Percentiles rank a stretch among this genome's conserved stretches.
phyloP scores from a whole-genome alignment of 2,888 invertebrate genomes.

The Cephus spinipes region DNA sequence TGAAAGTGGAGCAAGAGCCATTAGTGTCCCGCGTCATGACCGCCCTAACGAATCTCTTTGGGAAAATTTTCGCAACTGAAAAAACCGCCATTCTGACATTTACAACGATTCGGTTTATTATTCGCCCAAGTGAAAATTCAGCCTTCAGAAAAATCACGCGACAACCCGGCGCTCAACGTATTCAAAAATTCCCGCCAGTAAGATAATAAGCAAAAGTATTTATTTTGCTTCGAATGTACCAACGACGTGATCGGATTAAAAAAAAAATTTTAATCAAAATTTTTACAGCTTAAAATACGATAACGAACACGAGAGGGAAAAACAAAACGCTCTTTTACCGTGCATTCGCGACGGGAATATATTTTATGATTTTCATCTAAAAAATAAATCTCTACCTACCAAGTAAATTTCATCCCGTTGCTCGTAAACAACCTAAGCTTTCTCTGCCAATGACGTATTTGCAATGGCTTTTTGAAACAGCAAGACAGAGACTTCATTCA shows the following conservation, averaged over 20 bases:
- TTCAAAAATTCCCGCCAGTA: too few species aligned
- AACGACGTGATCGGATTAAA: too few species aligned
- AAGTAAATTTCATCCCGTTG: background rate
- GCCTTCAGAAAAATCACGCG: too few species aligned
- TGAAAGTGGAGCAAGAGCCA: background rate
- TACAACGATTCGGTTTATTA: background rate
- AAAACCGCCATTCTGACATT: background rate
- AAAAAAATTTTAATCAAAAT: too few species aligned
- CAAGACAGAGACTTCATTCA: background rate
- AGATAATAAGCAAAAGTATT: too few species aligned
- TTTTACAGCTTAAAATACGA: too few species aligned
- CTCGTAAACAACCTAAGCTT: background rate
- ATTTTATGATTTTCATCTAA: background rate
- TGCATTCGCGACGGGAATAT: background rate
- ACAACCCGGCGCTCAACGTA: too few species aligned
- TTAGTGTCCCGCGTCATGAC: background rate
- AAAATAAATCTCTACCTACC: background rate
- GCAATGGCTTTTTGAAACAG: background rate
- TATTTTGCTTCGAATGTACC: too few species aligned
- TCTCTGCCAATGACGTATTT: background rate
- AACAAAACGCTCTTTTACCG: background rate
- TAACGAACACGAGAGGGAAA: too few species aligned
- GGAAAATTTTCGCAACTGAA: background rate
- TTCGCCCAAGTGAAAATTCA: too few species aligned
- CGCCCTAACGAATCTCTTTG: background rate